These are phyloP conservation scores for Sigmodon hispidus DNA, from an alignment of 2,113 vertebrate species.

Conservation along the genomic window DNA sequence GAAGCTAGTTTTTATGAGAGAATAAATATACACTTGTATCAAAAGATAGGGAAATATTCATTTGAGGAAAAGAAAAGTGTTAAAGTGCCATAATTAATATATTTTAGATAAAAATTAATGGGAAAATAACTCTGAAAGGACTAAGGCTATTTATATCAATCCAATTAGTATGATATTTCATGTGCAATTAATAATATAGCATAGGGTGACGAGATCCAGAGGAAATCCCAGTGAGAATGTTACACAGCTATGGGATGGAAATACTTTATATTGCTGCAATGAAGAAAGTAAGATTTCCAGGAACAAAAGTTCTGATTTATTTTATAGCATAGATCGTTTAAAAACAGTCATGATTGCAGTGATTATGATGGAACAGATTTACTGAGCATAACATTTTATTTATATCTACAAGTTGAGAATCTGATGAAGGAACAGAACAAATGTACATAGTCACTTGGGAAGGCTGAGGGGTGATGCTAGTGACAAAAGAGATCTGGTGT, in stretches of 20 bases:
- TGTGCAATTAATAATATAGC: conserved; percentile 48
- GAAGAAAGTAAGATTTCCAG: not conserved
- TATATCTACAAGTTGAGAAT: conserved; percentile 48
- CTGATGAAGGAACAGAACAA: conserved; percentile 49
- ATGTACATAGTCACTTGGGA: conserved; percentile 33
- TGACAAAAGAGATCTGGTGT: conserved; percentile 19
- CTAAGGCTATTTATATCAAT: conserved; percentile 31
- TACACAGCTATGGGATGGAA: not conserved
- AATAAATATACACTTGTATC: not conserved
- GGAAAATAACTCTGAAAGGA: conserved; percentile 58
- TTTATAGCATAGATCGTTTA: not conserved
- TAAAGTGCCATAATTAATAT: conserved; percentile 15
- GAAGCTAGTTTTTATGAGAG: not conserved
- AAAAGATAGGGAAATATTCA: conserved; percentile 9
- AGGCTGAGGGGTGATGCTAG: not conserved
- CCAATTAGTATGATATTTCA: conserved; percentile 58
- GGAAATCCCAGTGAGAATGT: not conserved
- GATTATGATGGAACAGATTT: conserved; percentile 30
- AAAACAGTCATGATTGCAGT: conserved; percentile 45
- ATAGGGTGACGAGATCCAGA: not conserved
- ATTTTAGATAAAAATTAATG: conserved; percentile 54
- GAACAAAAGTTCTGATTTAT: conserved; percentile 27
- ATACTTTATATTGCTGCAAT: not conserved
- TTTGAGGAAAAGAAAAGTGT: not conserved
- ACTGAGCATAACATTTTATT: conserved; percentile 62